These are phyloP conservation scores for Platyscapa corneri DNA, from an alignment of 1,140 invertebrate genomes.

Conservation along the genomic window DNA sequence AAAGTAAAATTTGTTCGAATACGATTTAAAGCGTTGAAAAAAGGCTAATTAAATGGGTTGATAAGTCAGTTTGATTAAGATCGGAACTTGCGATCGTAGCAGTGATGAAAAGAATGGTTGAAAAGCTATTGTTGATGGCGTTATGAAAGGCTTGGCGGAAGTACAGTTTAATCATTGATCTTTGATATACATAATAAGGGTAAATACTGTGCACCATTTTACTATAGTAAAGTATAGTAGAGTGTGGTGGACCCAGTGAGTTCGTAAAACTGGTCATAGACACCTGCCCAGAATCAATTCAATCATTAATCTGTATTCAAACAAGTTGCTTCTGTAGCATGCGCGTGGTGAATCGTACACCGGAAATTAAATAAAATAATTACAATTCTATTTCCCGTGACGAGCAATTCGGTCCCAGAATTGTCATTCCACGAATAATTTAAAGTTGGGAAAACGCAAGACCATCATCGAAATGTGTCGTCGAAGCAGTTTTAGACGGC, in stretches of 20 bases:
- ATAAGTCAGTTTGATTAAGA: not conserved
- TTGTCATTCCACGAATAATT: too few species aligned
- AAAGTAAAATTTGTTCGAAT: too few species aligned
- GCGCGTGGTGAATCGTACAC: too few species aligned
- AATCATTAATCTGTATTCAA: not conserved
- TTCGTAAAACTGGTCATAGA: not conserved
- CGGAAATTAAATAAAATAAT: not conserved
- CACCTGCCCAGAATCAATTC: not conserved
- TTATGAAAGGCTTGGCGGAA: not conserved
- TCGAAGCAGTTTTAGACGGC: too few species aligned
- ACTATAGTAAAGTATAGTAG: too few species aligned
- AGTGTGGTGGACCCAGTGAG: not conserved
- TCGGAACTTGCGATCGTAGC: too few species aligned
- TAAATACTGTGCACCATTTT: not conserved
- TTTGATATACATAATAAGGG: not conserved
- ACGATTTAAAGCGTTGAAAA: too few species aligned
- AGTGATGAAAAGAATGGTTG: not conserved
- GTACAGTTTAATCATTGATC: constrained; percentile 8
- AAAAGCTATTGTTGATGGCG: not conserved
- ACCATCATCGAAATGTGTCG: too few species aligned
- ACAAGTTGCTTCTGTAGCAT: not conserved
- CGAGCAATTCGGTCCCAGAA: too few species aligned
- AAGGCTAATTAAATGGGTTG: not conserved
- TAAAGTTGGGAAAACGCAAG: not conserved
- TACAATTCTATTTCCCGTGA: not conserved